Conservation (phyloP, 2,113 vertebrate genomes). For the Naja naja region DNA sequence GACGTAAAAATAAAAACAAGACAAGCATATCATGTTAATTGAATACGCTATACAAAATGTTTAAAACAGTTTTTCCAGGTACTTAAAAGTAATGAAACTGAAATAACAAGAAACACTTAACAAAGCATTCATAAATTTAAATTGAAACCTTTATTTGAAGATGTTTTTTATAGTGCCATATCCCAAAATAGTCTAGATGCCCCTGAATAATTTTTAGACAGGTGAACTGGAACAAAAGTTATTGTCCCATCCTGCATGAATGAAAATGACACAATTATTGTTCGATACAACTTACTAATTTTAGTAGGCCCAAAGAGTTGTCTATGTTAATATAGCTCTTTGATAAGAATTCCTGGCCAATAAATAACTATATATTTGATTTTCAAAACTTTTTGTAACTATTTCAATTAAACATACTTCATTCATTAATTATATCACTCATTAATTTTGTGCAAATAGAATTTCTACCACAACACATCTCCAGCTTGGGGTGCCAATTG, state of each 20-base stretch:
- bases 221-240: background rate
- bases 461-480: background rate
- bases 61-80: background rate
- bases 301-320: background rate
- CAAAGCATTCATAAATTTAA: background rate
- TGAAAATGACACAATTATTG: background rate
- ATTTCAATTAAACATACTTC: background rate
- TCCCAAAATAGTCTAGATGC: background rate
- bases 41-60: background rate
- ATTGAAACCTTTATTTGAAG: background rate
- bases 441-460: background rate
- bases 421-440: background rate
- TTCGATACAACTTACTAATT: background rate
- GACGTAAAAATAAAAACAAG: background rate
- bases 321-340: background rate
- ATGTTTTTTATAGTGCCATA: background rate
- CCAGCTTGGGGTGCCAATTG: background rate
- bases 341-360: background rate
- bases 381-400: background rate
- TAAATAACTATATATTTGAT: background rate
- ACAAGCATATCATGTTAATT: background rate
- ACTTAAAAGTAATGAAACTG: background rate
- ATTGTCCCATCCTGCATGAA: background rate
- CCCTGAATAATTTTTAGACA: background rate
- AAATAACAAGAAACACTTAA: background rate